Evolutionary conservation across 2,113 vertebrate species (phyloP).

Genomic region (Corythoichthys intestinalis): DNA sequence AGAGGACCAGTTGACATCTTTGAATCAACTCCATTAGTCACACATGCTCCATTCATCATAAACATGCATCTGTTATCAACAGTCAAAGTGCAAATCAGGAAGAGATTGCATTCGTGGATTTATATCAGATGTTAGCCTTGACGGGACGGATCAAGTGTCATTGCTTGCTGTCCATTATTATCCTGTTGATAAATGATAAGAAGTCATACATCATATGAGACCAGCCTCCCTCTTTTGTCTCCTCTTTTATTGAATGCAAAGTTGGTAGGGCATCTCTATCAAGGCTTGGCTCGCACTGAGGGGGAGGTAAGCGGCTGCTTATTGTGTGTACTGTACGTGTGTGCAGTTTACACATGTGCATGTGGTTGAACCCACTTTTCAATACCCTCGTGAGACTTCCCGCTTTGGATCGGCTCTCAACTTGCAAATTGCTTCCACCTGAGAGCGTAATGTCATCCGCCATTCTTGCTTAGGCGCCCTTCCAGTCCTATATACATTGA

Average conservation of each 20-base stretch:
- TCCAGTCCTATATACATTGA: conserved; percentile 33
- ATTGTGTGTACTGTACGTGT: conserved; percentile 30
- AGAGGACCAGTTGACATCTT: conserved; percentile 6
- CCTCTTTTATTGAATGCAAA: conserved; percentile 70
- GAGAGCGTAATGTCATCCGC: conserved; percentile 39
- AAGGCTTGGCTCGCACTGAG: conserved; percentile 67
- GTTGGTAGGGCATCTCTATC: conserved; percentile 72
- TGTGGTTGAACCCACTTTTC: conserved; percentile 22
- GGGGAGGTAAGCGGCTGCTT: conserved; percentile 71
- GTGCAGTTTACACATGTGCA: conserved; percentile 33
- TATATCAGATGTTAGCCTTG: conserved; percentile 32
- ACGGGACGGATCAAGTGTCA: conserved; percentile 22
- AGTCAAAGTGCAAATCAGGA: conserved; percentile 11
- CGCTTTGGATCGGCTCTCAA: conserved; percentile 32
- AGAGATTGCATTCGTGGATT: conserved; percentile 31
- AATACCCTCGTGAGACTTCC: conserved; percentile 20
- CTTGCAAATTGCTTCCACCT: conserved; percentile 36
- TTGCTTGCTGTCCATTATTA: conserved; percentile 19
- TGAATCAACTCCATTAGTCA: background rate
- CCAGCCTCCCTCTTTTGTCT: conserved; percentile 60
- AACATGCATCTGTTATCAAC: background rate
- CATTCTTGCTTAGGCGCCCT: conserved; percentile 18
- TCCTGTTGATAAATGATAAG: conserved; percentile 35
- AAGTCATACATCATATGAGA: conserved; percentile 38
- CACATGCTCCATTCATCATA: too few species aligned